Base-by-base conservation (phyloP, 1,140 invertebrate species). In the Ericerus pela region DNA sequence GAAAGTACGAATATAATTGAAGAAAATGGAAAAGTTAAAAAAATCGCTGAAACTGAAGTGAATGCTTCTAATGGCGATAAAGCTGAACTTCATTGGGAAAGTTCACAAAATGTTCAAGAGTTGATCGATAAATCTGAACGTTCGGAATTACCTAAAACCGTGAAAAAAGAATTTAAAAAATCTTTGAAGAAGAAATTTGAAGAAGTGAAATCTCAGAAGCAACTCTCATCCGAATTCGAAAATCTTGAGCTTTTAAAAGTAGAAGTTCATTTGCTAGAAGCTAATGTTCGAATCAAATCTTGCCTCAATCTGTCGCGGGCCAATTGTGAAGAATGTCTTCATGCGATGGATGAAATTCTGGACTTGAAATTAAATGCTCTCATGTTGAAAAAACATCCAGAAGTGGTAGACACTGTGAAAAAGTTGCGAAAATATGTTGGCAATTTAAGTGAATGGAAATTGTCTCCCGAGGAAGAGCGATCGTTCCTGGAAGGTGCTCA, bases 301-400 rank as follows among this genome's bases (percentile, higher is more conserved):
- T 77, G 76, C 60, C 65, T 85, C 14, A 74, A 76, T 24, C 62
- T 83, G 14, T 75, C 79, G 53, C 69, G 74, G 36, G 81, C 82
- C 1, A 76, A 85, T 65, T 73, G 76, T 1, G 77, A 82, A 24
- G 59, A 75, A 55, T 78, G 75, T 63, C 69, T 83, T 29, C 69
- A 76, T 36, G 67, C 70, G 1, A 74, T 83, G 71, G 75, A 79
- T 55, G 74, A 75, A 59, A 68, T 82, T 43, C 67, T 78, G 63
- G 73, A 77, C 11, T 66, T 89, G 38, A 72, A 82, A 14, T 67
- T 91, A 10, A 81, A 79, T 57, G 75, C 80, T 18, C 63, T 91
- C 2, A 88, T 90, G 82, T 67, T 93, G 26, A 79, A 89, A 62
- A 91, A 90, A 62, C 84, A 92, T 72, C 82, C 88, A 0, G 77